These are phyloP conservation scores for Percopsis transmontana DNA, from an alignment of 2,113 vertebrate genomes.

Conservation along the genomic window DNA sequence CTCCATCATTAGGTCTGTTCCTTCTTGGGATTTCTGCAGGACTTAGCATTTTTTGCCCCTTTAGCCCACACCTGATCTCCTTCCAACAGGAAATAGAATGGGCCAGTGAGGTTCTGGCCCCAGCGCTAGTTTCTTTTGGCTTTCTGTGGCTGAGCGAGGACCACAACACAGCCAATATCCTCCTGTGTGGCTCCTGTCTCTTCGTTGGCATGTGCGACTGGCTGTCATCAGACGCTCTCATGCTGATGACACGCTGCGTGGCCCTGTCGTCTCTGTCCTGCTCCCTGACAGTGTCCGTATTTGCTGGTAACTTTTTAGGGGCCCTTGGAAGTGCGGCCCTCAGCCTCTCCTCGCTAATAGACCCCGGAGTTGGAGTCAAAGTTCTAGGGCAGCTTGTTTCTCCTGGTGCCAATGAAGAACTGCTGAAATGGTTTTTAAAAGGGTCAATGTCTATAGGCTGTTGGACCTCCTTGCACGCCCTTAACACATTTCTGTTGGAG, in stretches of 20 bases:
- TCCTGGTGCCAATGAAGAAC: constrained; percentile 41
- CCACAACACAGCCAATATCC: constrained; percentile 66
- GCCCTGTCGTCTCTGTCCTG: constrained; percentile 76
- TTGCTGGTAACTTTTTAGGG: constrained; percentile 69
- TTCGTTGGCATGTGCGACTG: constrained; percentile 67
- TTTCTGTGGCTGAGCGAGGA: constrained; percentile 80
- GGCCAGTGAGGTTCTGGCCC: constrained; percentile 65
- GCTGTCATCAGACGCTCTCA: constrained; percentile 69
- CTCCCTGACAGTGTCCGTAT: constrained; percentile 75
- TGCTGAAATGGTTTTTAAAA: constrained; percentile 65
- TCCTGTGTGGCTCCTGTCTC: constrained; percentile 71
- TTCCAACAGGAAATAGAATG: constrained; percentile 68
- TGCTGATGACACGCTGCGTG: constrained; percentile 69
- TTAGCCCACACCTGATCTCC: constrained; percentile 32
- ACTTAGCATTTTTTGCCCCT: constrained; percentile 43
- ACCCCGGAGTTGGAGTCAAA: constrained; percentile 20
- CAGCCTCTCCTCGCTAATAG: constrained; percentile 66
- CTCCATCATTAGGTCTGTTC: constrained; percentile 73
- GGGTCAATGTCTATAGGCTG: constrained; percentile 67
- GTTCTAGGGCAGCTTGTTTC: constrained; percentile 38
- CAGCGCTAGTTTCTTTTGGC: constrained; percentile 71
- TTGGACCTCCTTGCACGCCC: constrained; percentile 64
- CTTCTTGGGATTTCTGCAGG: constrained; percentile 70
- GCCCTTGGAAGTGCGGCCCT: constrained; percentile 68
- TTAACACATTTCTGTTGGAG: constrained; percentile 67